A percentile compares a stretch with the other conserved stretches of the same genome.
Evolutionary conservation across 2,888 invertebrate species (phyloP).

Genomic region (Orthosia gothica): DNA sequence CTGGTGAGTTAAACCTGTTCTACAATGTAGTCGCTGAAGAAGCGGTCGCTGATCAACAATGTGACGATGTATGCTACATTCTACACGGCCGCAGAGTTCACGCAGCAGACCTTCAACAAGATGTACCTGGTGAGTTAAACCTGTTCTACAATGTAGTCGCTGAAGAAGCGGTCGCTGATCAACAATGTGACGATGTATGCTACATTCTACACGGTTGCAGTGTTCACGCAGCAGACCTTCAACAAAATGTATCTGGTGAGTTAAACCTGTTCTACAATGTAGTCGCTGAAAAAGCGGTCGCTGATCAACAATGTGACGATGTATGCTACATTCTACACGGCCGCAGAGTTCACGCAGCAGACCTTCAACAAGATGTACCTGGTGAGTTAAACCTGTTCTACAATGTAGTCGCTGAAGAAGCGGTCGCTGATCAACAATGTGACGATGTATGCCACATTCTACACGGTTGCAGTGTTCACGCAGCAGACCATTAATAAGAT

Average conservation of each 20-base stretch:
- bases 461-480: no score
- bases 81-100: no score
- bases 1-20: conserved; percentile 91
- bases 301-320: no score
- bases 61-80: no score
- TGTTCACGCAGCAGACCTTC: not conserved
- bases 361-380: not conserved
- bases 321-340: not conserved
- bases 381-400: no score
- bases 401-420: no score
- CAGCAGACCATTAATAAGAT: no score
- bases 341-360: not conserved
- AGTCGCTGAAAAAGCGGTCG: no score
- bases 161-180: not conserved
- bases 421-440: no score
- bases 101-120: no score
- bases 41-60: not conserved
- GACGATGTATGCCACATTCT: no score
- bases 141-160: not conserved
- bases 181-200: not conserved
- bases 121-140: conserved; percentile 90
- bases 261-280: not conserved
- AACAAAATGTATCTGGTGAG: conserved; percentile 89
- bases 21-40: not conserved
- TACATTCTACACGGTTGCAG: not conserved